Evolutionary conservation across 1,140 invertebrate species (phyloP), one percentile per base, ranked within the genome.

Genomic region (Amyelois transitella): DNA sequence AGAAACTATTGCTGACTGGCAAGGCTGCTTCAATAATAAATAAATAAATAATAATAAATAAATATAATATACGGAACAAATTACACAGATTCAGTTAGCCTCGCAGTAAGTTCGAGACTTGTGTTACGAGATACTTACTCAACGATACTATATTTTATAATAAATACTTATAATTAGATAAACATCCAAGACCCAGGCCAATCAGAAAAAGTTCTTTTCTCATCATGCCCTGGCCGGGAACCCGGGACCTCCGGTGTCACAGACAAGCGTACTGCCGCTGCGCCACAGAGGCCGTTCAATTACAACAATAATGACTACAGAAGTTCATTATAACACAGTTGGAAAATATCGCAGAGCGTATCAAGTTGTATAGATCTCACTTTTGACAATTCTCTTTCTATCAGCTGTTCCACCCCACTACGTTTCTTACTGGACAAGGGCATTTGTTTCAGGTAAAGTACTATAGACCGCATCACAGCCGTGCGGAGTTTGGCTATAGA

Each of bases 391-490:
- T 54, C 52, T 1, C 7, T 32, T 18, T 18, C 6, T 8, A 54
- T 18, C 20, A 54, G 24, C 8, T 20, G 32, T 38, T 14, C 1
- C 2, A 38, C 32, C 12, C 12, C 32, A 1, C 2, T 4, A 2
- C 17, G n/a, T 14, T 14, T 38, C 1, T 6, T 38, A 14, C 6
- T 4, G 5, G 32, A n/a, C n/a, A 10, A n/a, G 21, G 45, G 18
- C 14, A 0, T 48, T 5, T 2, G 0, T 22, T 43, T 38, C 12
- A 69, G 21, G 51, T 55, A 55, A 20, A 64, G 59, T 4, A 53
- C 50, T 2, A 68, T 20, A 43, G 67, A 68, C 10, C 48, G 56
- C 43, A 53, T 20, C 6, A 60, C 53, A 0, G 69, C 66, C 0
- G 43, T 43, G 7, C 48, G 53, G 6, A 74, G 55, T 0, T 17